These are phyloP conservation scores for Thumatha senex DNA, from an alignment of 2,888 invertebrate species.

Conservation along the genomic window DNA sequence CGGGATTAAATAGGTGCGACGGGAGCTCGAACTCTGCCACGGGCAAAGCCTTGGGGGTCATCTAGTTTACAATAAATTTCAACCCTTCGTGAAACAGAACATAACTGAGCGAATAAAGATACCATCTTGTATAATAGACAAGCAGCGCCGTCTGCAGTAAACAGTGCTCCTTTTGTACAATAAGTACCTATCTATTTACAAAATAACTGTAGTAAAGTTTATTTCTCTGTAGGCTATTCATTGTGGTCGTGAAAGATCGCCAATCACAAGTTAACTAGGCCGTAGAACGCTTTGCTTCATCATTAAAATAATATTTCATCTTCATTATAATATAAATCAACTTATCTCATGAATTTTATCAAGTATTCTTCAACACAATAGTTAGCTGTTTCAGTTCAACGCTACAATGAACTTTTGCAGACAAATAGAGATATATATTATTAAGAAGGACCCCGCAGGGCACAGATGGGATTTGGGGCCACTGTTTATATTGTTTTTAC, in stretches of 20 bases:
- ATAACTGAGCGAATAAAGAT: conserved; percentile 27
- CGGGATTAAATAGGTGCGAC: too few relatives aligned
- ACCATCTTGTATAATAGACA: conserved; percentile 37
- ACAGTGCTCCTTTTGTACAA: conserved; percentile 49
- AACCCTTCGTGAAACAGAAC: conserved; percentile 17
- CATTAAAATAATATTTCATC: conserved; percentile 6
- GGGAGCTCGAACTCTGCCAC: too few relatives aligned
- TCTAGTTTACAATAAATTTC: too few relatives aligned
- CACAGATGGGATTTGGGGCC: too few relatives aligned
- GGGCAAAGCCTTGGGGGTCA: too few relatives aligned
- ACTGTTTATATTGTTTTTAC: too few relatives aligned
- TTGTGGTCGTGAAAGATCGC: conserved; percentile 40
- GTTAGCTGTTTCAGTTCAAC: background rate
- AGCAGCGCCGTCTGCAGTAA: conserved; percentile 42
- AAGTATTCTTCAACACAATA: conserved; percentile 12
- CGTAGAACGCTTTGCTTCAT: conserved; percentile 13
- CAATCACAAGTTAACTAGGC: conserved; percentile 34
- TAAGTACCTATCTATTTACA: conserved; percentile 48
- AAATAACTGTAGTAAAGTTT: conserved; percentile 49
- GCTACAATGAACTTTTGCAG: background rate
- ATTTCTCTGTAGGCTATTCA: conserved; percentile 43
- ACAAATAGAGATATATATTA: conserved; percentile 4
- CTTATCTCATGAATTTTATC: background rate
- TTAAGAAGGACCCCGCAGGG: too few relatives aligned
- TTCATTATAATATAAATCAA: conserved; percentile 2